phyloP scores from a whole-genome alignment of 2,113 vertebrate species.

The Macrotus californicus region DNA sequence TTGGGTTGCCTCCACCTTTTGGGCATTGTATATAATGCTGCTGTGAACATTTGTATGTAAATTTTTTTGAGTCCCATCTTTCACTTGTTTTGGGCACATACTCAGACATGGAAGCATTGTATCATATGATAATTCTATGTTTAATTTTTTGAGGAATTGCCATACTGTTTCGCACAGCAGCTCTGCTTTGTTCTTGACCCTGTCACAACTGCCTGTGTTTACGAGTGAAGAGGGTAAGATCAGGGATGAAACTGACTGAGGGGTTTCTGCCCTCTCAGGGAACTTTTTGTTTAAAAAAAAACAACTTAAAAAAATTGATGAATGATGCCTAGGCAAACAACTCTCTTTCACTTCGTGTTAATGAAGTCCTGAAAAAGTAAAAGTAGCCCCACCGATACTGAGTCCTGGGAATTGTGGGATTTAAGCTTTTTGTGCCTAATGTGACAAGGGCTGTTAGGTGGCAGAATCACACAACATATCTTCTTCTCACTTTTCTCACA shows the following conservation, averaged over 20 bases:
- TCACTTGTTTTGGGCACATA: neutral
- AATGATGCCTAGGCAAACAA: neutral
- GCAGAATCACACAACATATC: neutral
- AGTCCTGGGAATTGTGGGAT: neutral
- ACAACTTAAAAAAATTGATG: neutral
- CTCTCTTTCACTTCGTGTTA: neutral
- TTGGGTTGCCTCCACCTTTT: neutral
- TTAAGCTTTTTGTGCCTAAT: neutral
- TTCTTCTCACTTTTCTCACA: neutral
- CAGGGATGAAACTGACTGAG: neutral
- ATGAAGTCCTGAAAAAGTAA: neutral
- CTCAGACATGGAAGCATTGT: neutral
- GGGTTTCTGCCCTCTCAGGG: neutral
- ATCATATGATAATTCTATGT: neutral
- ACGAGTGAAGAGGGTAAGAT: neutral
- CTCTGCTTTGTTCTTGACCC: neutral
- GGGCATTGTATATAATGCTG: neutral
- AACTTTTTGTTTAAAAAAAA: neutral
- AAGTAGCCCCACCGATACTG: neutral
- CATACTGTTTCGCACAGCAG: neutral
- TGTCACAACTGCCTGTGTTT: neutral
- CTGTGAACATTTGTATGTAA: neutral
- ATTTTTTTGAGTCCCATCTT: neutral
- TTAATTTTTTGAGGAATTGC: neutral
- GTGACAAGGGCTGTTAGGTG: neutral